phyloP scores from a whole-genome alignment of 2,113 vertebrate species.

The Sander vitreus region DNA sequence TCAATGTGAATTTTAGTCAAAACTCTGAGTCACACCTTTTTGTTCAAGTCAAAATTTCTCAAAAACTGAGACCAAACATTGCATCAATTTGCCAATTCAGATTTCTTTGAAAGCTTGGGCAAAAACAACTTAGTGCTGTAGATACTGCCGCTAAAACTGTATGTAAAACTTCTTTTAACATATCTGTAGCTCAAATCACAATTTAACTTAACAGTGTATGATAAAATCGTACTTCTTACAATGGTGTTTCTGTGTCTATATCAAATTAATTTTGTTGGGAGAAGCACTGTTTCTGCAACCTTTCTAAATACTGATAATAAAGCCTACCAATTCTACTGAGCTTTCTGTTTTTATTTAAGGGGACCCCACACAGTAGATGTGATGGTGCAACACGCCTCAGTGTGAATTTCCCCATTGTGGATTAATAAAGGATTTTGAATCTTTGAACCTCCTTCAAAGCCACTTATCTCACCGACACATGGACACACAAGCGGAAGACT shows the following conservation, averaged over 20 bases:
- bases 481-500: no score
- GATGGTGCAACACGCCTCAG: not conserved
- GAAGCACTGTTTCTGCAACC: not conserved
- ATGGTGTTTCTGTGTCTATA: not conserved
- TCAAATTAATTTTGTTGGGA: not conserved
- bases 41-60: not conserved
- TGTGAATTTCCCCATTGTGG: no score
- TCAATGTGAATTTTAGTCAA: not conserved
- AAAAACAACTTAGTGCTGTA: not conserved
- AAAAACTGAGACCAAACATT: not conserved
- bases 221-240: not conserved
- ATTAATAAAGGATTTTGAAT: no score
- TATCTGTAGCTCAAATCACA: not conserved
- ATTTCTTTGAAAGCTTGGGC: not conserved
- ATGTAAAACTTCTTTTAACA: not conserved
- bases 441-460: no score
- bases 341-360: conserved; percentile 14
- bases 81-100: not conserved
- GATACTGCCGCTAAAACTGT: not conserved
- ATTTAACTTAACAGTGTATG: not conserved
- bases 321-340: not conserved
- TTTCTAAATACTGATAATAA: not conserved
- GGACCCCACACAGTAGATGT: conserved; percentile 5
- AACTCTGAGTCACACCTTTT: not conserved
- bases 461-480: no score